Base-by-base conservation (phyloP, 2,113 vertebrate genomes). In the Etia nguti region DNA sequence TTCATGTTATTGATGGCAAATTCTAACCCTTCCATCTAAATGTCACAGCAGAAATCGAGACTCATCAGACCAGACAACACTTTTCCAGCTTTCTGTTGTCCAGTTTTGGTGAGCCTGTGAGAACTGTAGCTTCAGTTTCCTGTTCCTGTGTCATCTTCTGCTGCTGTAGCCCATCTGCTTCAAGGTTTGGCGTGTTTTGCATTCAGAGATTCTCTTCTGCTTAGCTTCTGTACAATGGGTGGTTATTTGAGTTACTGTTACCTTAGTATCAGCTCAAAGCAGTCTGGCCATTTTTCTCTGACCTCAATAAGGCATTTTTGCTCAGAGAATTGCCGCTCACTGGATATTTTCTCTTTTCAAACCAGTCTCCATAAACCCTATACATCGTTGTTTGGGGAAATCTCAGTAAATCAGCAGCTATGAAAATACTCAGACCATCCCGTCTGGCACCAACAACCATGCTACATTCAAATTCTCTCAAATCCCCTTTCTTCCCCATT, bases 161-260 rank as follows among this genome's bases (percentile, higher is more conserved):
- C 31, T 65, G 18, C 31, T 36, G 31, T 36, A 65, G 10, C 18
- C 59, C 60, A 36, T 36, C 60, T 65, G 4, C 31, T 65, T 65
- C 60, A 0, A 65, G 60, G 0, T 38, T 1, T 12, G 18, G 18
- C 60, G 5, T 38, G 0, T n/a, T 38, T 38, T 38, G 18, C 60
- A 65, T 65, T 38, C 60, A 65, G 36, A 38, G 60, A 38, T 38
- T 18, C 34, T 65, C 34, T 13, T n/a, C 10, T 38, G 60, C 18
- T 36, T 65, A 0, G 0, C 60, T 65, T 65, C 6, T 1, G 34
- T 65, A 38, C 18, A 65, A 38, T 36, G 34, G 60, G 6, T 38
- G 60, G 34, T 38, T 65, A n/a, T 65, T 38, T 0, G 60, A 65
- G 34, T 65, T 5, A n/a, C 34, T n/a, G 60, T 38, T 65, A 65